These are phyloP conservation scores for Chaetogeoica ovagalla DNA, from an alignment of 2,888 invertebrate species.

Conservation along the genomic window DNA sequence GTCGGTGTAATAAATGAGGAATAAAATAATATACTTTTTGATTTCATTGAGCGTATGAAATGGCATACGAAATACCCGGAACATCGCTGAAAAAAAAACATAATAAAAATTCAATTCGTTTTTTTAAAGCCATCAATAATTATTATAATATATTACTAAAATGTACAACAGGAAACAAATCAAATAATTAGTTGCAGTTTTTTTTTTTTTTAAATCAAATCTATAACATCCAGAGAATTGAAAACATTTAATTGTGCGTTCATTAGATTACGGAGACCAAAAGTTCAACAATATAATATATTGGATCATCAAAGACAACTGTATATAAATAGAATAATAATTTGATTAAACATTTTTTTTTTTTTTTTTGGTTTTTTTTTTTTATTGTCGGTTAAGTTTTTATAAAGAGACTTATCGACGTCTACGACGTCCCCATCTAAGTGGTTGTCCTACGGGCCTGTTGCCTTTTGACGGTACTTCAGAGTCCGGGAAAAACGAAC, in stretches of 20 bases:
- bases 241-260: constrained; percentile 9
- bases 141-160: constrained; percentile 43
- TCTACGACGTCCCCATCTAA: constrained; percentile 61
- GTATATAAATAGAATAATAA: constrained; percentile 44
- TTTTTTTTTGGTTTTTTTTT: constrained; percentile 40
- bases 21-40: not conserved
- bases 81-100: not conserved
- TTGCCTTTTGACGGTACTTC: constrained; percentile 53
- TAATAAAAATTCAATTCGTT: constrained; percentile 10
- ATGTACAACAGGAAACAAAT: constrained; percentile 24
- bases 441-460: constrained; percentile 62
- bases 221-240: constrained; percentile 15
- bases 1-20: not conserved
- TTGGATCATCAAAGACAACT: constrained; percentile 28
- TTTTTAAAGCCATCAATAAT: constrained; percentile 42
- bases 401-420: constrained; percentile 56
- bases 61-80: not conserved
- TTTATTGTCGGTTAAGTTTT: constrained; percentile 40
- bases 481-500: constrained; percentile 54
- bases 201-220: not conserved
- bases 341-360: constrained; percentile 38
- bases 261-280: not conserved
- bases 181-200: not conserved
- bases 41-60: no score
- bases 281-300: constrained; percentile 15